phyloP scores from a whole-genome alignment of 2,888 invertebrate species.

The Dasysyrphus tricinctus region DNA sequence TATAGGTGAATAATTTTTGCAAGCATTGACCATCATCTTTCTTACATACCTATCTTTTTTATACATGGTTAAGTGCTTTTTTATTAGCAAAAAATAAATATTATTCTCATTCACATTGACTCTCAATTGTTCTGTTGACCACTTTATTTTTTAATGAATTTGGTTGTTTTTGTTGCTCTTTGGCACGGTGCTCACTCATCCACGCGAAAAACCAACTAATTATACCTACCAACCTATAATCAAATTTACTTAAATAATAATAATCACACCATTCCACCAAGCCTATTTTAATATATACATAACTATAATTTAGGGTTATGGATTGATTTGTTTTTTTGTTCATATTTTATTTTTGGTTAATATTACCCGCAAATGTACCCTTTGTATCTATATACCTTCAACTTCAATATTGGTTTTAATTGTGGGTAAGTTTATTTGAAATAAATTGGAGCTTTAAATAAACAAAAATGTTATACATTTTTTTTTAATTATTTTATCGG shows the following conservation, averaged over 20 bases:
- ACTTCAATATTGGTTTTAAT: not conserved
- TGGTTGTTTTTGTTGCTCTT: conserved; percentile 35
- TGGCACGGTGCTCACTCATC: conserved; percentile 45
- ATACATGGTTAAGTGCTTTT: conserved; percentile 6
- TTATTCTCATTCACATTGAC: conserved; percentile 22
- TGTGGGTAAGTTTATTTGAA: conserved; percentile 1
- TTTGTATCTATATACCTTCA: not conserved
- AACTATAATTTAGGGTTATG: conserved; percentile 23
- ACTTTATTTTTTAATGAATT: conserved; percentile 18
- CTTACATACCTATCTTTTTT: conserved; percentile 10
- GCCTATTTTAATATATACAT: not conserved
- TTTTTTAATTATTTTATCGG: too few relatives aligned
- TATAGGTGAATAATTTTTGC: conserved; percentile 13
- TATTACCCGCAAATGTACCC: not conserved
- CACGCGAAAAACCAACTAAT: conserved; percentile 46
- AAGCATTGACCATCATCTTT: conserved; percentile 18
- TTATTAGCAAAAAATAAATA: not conserved
- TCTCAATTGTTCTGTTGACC: conserved; percentile 34
- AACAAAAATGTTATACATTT: not conserved
- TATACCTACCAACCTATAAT: conserved; percentile 29
- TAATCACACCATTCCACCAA: conserved; percentile 18
- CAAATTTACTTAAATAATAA: conserved; percentile 15
- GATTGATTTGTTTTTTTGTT: conserved; percentile 8
- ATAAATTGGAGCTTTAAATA: not conserved
- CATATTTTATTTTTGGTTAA: not conserved